Evolutionary conservation across 2,888 invertebrate genomes (phyloP).

Genomic region (Achlya flavicornis): DNA sequence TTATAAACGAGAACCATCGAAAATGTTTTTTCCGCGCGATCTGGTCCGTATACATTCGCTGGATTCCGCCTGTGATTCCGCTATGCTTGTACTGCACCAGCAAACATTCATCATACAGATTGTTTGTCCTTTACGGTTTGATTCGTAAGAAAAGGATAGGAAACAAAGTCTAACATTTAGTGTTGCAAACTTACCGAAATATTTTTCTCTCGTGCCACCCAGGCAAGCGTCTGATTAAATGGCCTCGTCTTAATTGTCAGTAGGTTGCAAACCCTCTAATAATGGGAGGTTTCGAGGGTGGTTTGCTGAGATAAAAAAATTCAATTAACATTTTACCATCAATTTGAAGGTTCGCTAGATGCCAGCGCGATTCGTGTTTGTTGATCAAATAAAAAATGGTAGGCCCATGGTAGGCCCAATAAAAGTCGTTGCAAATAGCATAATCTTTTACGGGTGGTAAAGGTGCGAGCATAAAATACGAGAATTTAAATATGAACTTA

Average conservation of each 20-base stretch:
- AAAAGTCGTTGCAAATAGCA: conserved; percentile 7
- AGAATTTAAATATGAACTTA: too few relatives aligned
- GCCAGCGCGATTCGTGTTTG: conserved; percentile 19
- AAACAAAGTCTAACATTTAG: neutral
- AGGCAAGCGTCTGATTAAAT: conserved; percentile 37
- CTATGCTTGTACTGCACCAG: conserved; percentile 17
- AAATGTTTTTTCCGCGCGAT: conserved; percentile 27
- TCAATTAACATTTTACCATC: conserved; percentile 46
- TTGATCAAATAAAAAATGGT: conserved; percentile 13
- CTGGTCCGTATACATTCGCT: conserved; percentile 21
- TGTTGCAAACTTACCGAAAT: conserved; percentile 13
- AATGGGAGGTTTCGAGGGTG: conserved; percentile 34
- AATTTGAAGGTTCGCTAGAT: conserved; percentile 31
- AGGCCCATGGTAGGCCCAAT: too few relatives aligned
- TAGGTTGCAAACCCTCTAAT: conserved; percentile 40
- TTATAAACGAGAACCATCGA: conserved; percentile 18
- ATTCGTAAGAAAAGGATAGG: too few relatives aligned
- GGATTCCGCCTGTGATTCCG: too few relatives aligned
- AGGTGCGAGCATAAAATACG: neutral
- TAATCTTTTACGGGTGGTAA: conserved; percentile 5
- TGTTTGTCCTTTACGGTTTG: neutral
- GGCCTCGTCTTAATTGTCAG: conserved; percentile 41
- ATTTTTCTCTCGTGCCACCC: conserved; percentile 24
- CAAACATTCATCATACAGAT: conserved; percentile 22
- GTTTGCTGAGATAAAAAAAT: conserved; percentile 46